These are phyloP conservation scores for Sylvicola cinctus DNA, from an alignment of 2,888 invertebrate species.

Conservation along the genomic window DNA sequence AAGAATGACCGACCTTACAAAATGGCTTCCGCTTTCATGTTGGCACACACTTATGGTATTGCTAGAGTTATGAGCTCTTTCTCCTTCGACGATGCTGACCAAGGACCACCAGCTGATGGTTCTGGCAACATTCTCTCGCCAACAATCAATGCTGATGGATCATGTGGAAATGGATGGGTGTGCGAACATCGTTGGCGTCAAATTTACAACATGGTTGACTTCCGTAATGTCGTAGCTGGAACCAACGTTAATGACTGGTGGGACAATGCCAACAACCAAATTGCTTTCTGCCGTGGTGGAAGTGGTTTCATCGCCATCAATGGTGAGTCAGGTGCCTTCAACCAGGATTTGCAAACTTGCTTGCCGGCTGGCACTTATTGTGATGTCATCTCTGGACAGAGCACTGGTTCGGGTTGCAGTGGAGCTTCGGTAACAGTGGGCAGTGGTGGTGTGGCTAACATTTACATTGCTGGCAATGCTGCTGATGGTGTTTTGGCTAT, in stretches of 20 bases:
- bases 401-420: conserved; percentile 29
- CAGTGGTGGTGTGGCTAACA: too few species aligned
- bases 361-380: conserved; percentile 63
- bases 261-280: conserved; percentile 63
- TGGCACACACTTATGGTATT: conserved; percentile 66
- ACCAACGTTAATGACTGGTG: conserved; percentile 48
- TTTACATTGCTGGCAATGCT: too few species aligned
- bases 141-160: conserved; percentile 37
- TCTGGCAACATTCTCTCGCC: conserved; percentile 44
- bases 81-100: conserved; percentile 37
- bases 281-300: conserved; percentile 62
- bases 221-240: conserved; percentile 44
- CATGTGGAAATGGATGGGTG: conserved; percentile 54
- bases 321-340: conserved; percentile 36
- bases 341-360: conserved; percentile 35
- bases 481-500: too few species aligned
- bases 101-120: conserved; percentile 43
- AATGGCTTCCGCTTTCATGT: conserved; percentile 67
- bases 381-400: conserved; percentile 73
- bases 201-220: conserved; percentile 58
- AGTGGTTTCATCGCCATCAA: conserved; percentile 61
- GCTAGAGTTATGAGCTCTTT: conserved; percentile 76
- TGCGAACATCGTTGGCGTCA: conserved; percentile 75
- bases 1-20: conserved; percentile 46
- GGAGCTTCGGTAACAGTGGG: too few species aligned